Conservation (phyloP, 2,113 vertebrate species). For the Empidonax traillii region DNA sequence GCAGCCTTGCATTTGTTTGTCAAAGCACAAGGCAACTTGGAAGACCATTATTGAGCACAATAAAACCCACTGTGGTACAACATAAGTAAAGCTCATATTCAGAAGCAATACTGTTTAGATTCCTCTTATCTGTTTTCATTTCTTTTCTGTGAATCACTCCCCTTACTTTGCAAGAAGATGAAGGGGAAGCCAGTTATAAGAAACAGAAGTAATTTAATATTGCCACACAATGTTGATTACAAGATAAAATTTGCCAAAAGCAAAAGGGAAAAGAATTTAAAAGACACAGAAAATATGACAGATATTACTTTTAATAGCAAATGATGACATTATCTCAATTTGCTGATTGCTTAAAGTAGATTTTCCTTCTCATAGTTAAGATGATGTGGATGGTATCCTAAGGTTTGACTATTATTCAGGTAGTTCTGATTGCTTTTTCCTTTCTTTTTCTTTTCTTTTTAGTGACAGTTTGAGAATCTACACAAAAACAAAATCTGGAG, state of each 20-base stretch:
- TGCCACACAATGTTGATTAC: not conserved
- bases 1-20: not conserved
- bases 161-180: not conserved
- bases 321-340: not conserved
- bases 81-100: not conserved
- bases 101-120: not conserved
- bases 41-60: not conserved
- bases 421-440: not conserved
- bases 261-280: not conserved
- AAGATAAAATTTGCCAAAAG: not conserved
- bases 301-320: not conserved
- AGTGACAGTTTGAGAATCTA: not conserved
- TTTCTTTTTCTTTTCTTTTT: not conserved
- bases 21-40: not conserved
- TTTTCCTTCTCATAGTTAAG: not conserved
- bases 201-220: slow-evolving; percentile 29
- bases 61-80: not conserved
- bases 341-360: not conserved
- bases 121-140: not conserved
- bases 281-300: not conserved
- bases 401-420: not conserved
- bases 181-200: not conserved
- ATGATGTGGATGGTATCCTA: not conserved
- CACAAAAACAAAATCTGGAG: not conserved
- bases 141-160: not conserved